These are phyloP conservation scores for Andrena marginata DNA, from an alignment of 2,888 invertebrate species.

Conservation along the genomic window DNA sequence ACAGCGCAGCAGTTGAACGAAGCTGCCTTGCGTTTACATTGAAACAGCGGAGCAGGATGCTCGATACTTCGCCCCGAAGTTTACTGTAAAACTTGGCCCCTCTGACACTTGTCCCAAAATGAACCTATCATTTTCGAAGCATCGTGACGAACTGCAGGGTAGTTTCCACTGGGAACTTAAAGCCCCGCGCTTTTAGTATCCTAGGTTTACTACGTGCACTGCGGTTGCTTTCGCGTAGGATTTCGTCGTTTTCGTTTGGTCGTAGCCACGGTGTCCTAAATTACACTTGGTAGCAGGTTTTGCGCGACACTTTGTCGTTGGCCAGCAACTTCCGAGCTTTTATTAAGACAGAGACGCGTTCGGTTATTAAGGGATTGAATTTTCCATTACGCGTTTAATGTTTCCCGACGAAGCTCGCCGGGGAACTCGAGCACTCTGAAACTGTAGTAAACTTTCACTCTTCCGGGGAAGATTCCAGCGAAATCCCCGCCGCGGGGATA, in stretches of 20 bases:
- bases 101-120: constrained; percentile 28
- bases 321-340: not conserved
- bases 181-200: constrained; percentile 4
- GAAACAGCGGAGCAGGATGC: constrained; percentile 23
- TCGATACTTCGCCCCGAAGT: constrained; percentile 20
- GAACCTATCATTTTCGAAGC: constrained; percentile 30
- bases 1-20: not conserved
- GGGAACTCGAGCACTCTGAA: constrained; percentile 3
- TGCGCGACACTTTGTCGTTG: constrained; percentile 7
- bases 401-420: constrained; percentile 1
- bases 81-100: constrained; percentile 16
- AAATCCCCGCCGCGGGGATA: constrained; percentile 16
- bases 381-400: not conserved
- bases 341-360: not conserved
- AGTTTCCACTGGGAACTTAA: constrained; percentile 11
- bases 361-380: constrained; percentile 9
- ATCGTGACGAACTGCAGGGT: not conserved
- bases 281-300: not conserved
- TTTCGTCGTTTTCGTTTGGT: not conserved
- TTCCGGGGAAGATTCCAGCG: constrained; percentile 4
- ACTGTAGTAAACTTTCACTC: constrained; percentile 33
- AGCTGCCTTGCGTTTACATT: not conserved
- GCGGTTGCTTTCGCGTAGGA: not conserved
- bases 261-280: not conserved
- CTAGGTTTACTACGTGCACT: constrained; percentile 4